phyloP scores from a whole-genome alignment of 2,797 vertebrate genomes.

The Lagodon rhomboides region DNA sequence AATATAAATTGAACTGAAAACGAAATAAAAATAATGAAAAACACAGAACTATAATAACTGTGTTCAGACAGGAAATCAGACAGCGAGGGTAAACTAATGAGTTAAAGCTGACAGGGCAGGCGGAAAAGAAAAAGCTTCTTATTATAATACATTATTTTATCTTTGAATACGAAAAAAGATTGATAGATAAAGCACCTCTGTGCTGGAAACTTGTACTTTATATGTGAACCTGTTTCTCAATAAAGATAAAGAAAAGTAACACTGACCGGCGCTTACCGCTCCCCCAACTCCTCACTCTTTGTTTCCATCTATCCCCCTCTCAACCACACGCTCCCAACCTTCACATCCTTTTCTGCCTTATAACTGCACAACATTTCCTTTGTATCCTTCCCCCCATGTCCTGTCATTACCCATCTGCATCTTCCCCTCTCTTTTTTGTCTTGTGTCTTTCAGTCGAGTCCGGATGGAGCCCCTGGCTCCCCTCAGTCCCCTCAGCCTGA shows the following conservation, averaged over 20 bases:
- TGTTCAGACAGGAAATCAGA: background rate
- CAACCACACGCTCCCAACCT: constrained; percentile 3
- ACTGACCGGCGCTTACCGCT: background rate
- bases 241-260: background rate
- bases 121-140: background rate
- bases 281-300: background rate
- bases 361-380: constrained; percentile 30
- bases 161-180: background rate
- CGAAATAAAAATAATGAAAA: no score
- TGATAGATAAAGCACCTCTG: background rate
- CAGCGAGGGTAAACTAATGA: background rate
- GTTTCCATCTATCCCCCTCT: background rate
- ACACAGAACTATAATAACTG: no score
- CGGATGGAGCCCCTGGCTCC: constrained; percentile 89
- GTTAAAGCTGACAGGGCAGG: background rate
- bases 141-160: no score
- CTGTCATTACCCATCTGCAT: constrained; percentile 27
- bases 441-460: constrained; percentile 85
- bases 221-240: background rate
- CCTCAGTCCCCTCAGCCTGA: constrained; percentile 89
- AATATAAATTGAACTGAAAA: no score
- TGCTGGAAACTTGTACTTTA: background rate
- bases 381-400: constrained; percentile 10
- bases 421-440: constrained; percentile 3
- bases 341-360: constrained; percentile 10